Conservation (phyloP, 2,888 invertebrate species). For the Itoplectis maculator region DNA sequence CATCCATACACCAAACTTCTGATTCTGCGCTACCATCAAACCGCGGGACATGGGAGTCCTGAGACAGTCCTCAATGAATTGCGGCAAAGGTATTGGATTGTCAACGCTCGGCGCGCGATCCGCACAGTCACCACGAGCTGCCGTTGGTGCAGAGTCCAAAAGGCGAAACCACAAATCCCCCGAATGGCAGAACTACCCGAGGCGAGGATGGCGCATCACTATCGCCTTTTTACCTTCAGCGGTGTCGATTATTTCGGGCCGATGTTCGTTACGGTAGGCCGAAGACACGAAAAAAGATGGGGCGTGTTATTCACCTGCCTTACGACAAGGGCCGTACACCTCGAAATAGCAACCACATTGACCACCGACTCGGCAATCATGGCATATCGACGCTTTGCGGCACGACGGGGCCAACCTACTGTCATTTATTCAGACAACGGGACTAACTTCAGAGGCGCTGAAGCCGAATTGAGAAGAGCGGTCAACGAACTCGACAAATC, state of each 20-base stretch:
- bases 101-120: slow-evolving; percentile 1
- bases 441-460: not conserved
- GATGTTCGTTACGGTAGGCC: slow-evolving; percentile 59
- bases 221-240: slow-evolving; percentile 54
- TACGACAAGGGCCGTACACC: slow-evolving; percentile 67
- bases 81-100: slow-evolving; percentile 53
- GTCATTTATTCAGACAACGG: not conserved
- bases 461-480: slow-evolving; percentile 2
- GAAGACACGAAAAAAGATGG: slow-evolving; percentile 69
- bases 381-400: not conserved
- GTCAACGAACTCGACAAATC: not conserved
- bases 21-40: slow-evolving; percentile 45
- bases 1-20: slow-evolving; percentile 34
- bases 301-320: slow-evolving; percentile 70
- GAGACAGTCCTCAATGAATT: slow-evolving; percentile 60
- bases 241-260: slow-evolving; percentile 71
- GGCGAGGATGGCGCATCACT: slow-evolving; percentile 42
- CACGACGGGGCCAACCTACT: not conserved
- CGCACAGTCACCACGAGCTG: slow-evolving; percentile 12
- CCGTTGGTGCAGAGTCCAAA: slow-evolving; percentile 54
- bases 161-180: slow-evolving; percentile 44
- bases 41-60: slow-evolving; percentile 21
- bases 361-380: slow-evolving; percentile 13
- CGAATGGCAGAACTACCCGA: slow-evolving; percentile 55
- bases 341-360: slow-evolving; percentile 61